Conservation (phyloP, 2,113 vertebrate genomes). For the western clawed frog (Xenopus tropicalis) region UCB_Xtro_10.0 CM004444.2:88134501-88135000, state of each 20-base stretch:
- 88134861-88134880: not conserved
- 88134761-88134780: not conserved
- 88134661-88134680: not conserved
- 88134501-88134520: too few species aligned
- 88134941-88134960: too few species aligned
- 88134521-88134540: not conserved
- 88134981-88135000: too few species aligned
- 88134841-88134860: not conserved
- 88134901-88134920: not conserved
- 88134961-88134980: too few species aligned
- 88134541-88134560: not conserved
- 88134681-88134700: not conserved
- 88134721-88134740: not conserved
- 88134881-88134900: not conserved
- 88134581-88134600: not conserved
- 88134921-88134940: not conserved
- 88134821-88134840: not conserved
- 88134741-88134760: not conserved
- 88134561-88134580: not conserved
- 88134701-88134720: not conserved
- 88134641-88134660: not conserved
- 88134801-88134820: not conserved
- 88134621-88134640: not conserved
- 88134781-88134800: not conserved
- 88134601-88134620: not conserved